Conservation (phyloP, 2,888 invertebrate genomes). For the Parnassius smintheus region DNA sequence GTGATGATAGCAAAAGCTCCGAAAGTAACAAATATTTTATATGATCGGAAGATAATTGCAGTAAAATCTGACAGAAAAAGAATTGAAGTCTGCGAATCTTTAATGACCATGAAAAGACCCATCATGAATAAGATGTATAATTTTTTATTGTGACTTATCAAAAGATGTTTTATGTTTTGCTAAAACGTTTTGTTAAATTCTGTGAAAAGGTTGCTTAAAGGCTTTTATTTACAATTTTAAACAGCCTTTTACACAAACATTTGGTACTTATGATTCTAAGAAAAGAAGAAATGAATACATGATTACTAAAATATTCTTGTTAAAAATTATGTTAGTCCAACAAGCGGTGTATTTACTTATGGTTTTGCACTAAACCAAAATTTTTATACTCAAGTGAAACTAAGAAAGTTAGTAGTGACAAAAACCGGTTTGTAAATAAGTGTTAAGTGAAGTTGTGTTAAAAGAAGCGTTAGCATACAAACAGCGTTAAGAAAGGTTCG, state of each 20-base stretch:
- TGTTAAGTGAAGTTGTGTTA: slow-evolving; percentile 17
- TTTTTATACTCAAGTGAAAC: slow-evolving; percentile 20
- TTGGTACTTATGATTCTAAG: slow-evolving; percentile 3
- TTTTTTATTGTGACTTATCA: not conserved
- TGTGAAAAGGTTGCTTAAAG: slow-evolving; percentile 16
- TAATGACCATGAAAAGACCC: slow-evolving; percentile 6
- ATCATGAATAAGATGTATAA: slow-evolving; percentile 18
- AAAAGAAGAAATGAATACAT: slow-evolving; percentile 16
- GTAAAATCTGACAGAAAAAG: slow-evolving; percentile 14
- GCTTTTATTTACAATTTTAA: not conserved
- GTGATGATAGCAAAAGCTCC: slow-evolving; percentile 19
- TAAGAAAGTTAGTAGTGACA: slow-evolving; percentile 26
- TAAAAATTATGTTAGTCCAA: slow-evolving; percentile 13
- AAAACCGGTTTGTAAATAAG: slow-evolving; percentile 21
- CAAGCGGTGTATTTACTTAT: slow-evolving; percentile 20
- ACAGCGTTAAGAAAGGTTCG: slow-evolving; percentile 22
- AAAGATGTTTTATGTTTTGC: not conserved
- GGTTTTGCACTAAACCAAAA: slow-evolving; percentile 8
- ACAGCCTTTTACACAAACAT: slow-evolving; percentile 11
- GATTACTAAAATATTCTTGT: slow-evolving; percentile 6
- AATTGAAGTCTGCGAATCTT: slow-evolving; percentile 13
- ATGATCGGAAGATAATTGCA: slow-evolving; percentile 9
- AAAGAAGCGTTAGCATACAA: slow-evolving; percentile 23
- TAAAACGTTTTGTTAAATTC: slow-evolving; percentile 6
- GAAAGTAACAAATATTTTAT: slow-evolving; percentile 13